phyloP scores from a whole-genome alignment of 1,140 invertebrate genomes.

The Acyrthosiphon pisum region DNA sequence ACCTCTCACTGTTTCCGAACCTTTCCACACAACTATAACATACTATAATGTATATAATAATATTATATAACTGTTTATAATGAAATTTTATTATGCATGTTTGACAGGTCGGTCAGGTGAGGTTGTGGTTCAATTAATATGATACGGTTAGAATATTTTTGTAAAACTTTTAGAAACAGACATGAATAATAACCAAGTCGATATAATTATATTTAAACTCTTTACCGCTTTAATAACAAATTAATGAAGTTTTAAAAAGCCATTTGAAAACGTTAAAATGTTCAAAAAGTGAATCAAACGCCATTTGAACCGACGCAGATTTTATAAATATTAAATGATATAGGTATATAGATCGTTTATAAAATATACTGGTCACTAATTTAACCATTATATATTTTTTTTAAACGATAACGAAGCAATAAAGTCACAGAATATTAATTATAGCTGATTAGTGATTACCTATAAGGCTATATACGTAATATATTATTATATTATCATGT shows the following conservation, averaged over 20 bases:
- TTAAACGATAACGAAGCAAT: background rate
- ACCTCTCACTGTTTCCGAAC: background rate
- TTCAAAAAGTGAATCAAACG: slow-evolving; percentile 1
- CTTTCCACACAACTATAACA: background rate
- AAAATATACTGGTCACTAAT: background rate
- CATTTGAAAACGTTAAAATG: background rate
- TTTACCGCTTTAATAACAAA: background rate
- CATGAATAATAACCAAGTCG: background rate
- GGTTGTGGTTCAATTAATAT: background rate
- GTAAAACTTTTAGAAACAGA: background rate
- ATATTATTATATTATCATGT: no score
- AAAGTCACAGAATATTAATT: no score
- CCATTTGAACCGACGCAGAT: background rate
- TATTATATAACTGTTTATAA: background rate
- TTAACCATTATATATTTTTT: background rate
- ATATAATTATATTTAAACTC: slow-evolving; percentile 11
- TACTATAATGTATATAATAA: background rate
- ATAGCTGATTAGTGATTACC: no score
- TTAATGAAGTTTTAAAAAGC: slow-evolving; percentile 10
- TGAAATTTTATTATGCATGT: background rate
- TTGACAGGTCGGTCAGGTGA: background rate
- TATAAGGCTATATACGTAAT: no score
- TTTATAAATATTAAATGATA: background rate
- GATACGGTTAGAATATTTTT: background rate
- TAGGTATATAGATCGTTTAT: background rate